A percentile compares a stretch with the other conserved stretches of the same genome.
Conservation (phyloP, 2,888 invertebrate genomes). For the Agrochola macilenta region DNA sequence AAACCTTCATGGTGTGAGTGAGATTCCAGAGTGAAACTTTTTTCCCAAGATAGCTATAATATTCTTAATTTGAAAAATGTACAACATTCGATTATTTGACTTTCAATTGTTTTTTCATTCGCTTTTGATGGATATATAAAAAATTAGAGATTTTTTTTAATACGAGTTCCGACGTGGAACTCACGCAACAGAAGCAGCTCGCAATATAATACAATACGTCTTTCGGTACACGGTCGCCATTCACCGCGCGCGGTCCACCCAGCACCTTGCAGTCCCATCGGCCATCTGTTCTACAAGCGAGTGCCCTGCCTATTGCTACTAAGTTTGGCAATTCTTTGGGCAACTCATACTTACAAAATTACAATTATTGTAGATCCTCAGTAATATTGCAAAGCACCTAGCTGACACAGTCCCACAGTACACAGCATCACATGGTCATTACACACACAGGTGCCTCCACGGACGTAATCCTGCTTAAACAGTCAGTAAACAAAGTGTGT, state of each 20-base stretch:
- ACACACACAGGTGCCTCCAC: slow-evolving; percentile 25
- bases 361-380: not conserved
- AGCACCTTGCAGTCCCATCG: not conserved
- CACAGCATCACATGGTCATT: slow-evolving; percentile 25
- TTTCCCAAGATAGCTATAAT: too few species aligned
- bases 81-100: too few species aligned
- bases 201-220: too few species aligned
- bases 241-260: too few species aligned
- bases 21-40: too few species aligned
- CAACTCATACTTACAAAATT: not conserved
- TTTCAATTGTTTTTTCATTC: too few species aligned
- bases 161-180: too few species aligned
- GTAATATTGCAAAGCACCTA: slow-evolving; percentile 9
- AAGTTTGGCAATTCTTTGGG: not conserved
- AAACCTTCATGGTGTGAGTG: too few species aligned
- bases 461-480: slow-evolving; percentile 43
- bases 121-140: too few species aligned
- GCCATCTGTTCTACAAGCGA: not conserved
- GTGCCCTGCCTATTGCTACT: not conserved
- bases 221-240: not conserved
- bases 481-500: slow-evolving; percentile 30
- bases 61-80: too few species aligned
- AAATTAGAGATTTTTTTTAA: too few species aligned
- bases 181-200: too few species aligned
- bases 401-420: slow-evolving; percentile 5